Evolutionary conservation across 1,140 invertebrate genomes (phyloP), one percentile per base, ranked within the genome.

Genomic region (Neodiprion fabricii): DNA sequence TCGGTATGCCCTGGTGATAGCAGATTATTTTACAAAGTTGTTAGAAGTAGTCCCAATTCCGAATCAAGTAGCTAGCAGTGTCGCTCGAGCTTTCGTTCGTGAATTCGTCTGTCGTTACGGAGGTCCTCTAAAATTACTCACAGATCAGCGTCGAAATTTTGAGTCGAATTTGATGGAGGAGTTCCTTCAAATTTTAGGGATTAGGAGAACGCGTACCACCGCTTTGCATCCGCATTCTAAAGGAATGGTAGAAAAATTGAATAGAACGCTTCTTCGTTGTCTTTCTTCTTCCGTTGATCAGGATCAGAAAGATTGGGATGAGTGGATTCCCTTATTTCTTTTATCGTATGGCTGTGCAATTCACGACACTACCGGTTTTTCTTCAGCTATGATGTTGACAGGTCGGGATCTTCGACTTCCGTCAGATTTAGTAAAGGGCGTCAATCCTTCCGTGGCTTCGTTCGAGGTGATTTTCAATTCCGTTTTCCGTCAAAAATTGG

Each of bases 221-320:
- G 14, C 84, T 7, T 71, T 80, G 2, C 80, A 82, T 74, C 81
- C 85, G 2, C 81, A 87, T 68, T 86, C 85, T 1, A 81, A 84
- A 72, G 86, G 85, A 48, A 85, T 84, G 81, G 84, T 87, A n/a
- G 84, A 85, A 70, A 50, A 78, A 48, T 82, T 82, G 67, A 84
- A 83, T 49, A 67, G 75, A 14, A 84, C 83, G 1, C 70, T 84
- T 14, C 49, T 70, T 47, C 61, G 73, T 1, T 71, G 80, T 53
- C 70, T 83, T 11, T 69, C 50, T 11, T 10, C 50, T 53, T 53
- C 2, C 50, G n/a, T 2, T 10, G 10, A 53, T 10, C 50, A 14
- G 50, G n/a, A 21, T 21, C 17, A 21, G 17, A 21, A 21, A 21
- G 17, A 21, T 21, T 21, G 17, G 17, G 17, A 21, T 53, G 50